Conservation (phyloP, 1,140 invertebrate genomes). For the Orius laevigatus region DNA sequence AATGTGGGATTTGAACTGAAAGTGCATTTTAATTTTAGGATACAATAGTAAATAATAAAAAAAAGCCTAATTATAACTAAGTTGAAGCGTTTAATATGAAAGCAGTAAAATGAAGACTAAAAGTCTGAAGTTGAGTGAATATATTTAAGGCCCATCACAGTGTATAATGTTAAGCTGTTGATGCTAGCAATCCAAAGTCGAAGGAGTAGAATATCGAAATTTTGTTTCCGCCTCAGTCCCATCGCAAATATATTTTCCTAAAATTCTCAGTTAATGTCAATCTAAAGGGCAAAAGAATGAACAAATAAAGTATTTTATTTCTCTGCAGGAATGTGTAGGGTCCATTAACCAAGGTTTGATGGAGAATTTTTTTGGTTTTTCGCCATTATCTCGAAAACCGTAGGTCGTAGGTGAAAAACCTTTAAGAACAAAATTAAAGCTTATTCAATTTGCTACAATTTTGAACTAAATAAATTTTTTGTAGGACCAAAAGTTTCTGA, state of each 20-base stretch:
- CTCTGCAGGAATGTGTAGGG: too few relatives aligned
- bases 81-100: too few relatives aligned
- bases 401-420: neutral
- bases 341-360: neutral
- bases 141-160: too few relatives aligned
- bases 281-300: neutral
- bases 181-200: constrained; percentile 4
- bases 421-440: neutral
- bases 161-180: neutral
- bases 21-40: too few relatives aligned
- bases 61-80: too few relatives aligned
- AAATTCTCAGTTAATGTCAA: neutral
- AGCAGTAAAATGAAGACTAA: too few relatives aligned
- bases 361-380: neutral
- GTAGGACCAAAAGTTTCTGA: neutral
- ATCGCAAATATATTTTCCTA: constrained; percentile 5
- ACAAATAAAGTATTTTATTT: too few relatives aligned
- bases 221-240: neutral
- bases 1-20: too few relatives aligned
- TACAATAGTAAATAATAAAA: too few relatives aligned
- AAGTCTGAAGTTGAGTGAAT: too few relatives aligned
- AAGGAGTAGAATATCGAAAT: neutral
- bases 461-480: too few relatives aligned
- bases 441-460: too few relatives aligned
- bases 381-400: neutral